Evolutionary conservation across 2,797 vertebrate species (phyloP).

Genomic region (Pseudochirops corinnae): DNA sequence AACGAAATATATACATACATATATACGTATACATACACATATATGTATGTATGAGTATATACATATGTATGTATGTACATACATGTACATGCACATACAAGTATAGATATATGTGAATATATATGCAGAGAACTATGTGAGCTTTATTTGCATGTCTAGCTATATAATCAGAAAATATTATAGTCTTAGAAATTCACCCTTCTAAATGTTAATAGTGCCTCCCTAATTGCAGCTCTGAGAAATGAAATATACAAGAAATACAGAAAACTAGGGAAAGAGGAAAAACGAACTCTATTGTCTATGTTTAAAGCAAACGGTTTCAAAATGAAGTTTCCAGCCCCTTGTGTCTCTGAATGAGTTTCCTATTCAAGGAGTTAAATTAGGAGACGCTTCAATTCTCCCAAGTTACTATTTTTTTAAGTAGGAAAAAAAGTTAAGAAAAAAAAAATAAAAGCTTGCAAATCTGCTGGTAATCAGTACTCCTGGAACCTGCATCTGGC

Average conservation of each 20-base stretch:
- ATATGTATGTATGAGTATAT: no score
- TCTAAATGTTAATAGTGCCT: not conserved
- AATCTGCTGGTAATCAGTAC: constrained; percentile 76
- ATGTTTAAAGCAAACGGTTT: constrained; percentile 41
- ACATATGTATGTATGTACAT: not conserved
- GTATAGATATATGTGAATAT: no score
- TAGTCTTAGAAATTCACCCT: not conserved
- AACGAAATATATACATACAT: no score
- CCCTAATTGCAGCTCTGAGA: not conserved
- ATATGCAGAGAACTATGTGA: not conserved
- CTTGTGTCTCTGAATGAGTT: not conserved
- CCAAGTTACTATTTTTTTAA: constrained; percentile 65
- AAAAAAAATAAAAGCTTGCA: constrained; percentile 45
- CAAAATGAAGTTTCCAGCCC: constrained; percentile 48
- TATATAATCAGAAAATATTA: rapidly evolving
- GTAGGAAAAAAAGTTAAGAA: constrained; percentile 45
- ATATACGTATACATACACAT: no score
- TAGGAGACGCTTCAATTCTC: constrained; percentile 60
- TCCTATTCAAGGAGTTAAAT: constrained; percentile 71
- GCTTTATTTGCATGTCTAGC: rapidly evolving
- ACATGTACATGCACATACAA: not conserved
- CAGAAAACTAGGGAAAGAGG: no score
- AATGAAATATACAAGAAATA: rapidly evolving
- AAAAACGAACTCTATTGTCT: not conserved
- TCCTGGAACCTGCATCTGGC: constrained; percentile 75